A percentile compares a stretch with the other conserved stretches of the same genome.
Conservation (phyloP, 2,888 invertebrate genomes). For the Mesoligia furuncula region DNA sequence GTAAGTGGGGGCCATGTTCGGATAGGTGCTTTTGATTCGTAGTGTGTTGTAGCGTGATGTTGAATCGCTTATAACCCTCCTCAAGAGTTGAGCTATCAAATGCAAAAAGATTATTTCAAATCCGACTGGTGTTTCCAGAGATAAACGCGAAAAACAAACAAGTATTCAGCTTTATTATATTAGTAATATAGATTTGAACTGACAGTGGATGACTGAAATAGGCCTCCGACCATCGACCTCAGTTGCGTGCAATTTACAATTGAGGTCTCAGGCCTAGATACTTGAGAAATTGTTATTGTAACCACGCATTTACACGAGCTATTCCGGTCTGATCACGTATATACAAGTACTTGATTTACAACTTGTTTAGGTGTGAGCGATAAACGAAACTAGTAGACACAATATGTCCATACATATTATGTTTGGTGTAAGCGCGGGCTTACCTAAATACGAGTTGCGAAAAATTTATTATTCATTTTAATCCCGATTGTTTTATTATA, state of each 20-base stretch:
- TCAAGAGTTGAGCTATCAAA: not conserved
- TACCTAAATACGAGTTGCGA: not conserved
- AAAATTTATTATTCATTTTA: not conserved
- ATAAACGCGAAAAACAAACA: too few species aligned
- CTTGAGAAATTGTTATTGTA: not conserved
- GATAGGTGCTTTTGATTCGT: not conserved
- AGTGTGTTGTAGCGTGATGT: not conserved
- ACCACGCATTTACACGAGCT: not conserved
- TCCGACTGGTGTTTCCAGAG: too few species aligned
- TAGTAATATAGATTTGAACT: not conserved
- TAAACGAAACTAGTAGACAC: not conserved
- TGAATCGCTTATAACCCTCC: not conserved
- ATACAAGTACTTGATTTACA: not conserved
- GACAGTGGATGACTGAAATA: not conserved
- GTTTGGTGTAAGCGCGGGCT: not conserved
- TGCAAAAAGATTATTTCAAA: not conserved
- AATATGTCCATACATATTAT: not conserved
- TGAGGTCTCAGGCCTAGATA: not conserved
- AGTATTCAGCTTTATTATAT: too few species aligned
- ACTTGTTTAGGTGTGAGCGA: not conserved
- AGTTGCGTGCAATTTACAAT: not conserved
- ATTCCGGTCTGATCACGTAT: too few species aligned
- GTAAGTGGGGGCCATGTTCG: not conserved
- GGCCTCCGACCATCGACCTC: not conserved
- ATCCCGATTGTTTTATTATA: not conserved